Evolutionary conservation across 2,113 vertebrate genomes (phyloP), one percentile per base, ranked within the genome.

Genomic region (Addax nasomaculatus): DNA sequence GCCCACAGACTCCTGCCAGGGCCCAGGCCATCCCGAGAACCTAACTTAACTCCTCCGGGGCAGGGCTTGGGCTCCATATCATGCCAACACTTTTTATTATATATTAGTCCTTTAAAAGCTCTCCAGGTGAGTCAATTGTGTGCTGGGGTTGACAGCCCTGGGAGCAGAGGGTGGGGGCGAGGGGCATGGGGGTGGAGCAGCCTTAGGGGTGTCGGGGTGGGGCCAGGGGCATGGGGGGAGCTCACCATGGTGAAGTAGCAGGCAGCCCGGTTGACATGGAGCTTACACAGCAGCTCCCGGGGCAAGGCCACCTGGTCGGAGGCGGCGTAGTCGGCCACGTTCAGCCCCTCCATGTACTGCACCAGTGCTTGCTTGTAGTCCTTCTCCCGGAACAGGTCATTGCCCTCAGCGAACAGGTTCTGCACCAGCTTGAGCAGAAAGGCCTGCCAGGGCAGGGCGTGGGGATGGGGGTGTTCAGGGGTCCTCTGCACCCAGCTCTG

Each of bases 351-450:
- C 3, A 98, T 99, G 64, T 99, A 99, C 97, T 99, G 99, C 21
- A 98, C 99, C 88, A 99, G 97, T 0, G 99, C 99, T 96, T 99
- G 98, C 88, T 99, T 99, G 95, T 99, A 99, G 96, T 99, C 98
- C 30, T 98, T 96, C 43, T 99, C 99, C 83, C 98, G 98, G 98
- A 99, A 99, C 64, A 99, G 98, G 73, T 99, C 99, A 76, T 99
- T 99, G 85, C 99, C 99, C 98, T 99, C 99, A 1, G 99, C 99
- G 16, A 99, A 99, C 89, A 99, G 98, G 98, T 99, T 99, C 98
- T 98, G 99, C 88, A 99, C 99, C 96, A 99, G 98, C 97, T 99
- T 99, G 96, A 99, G 99, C 96, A 99, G 98, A 98, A 99, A 99
- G 81, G 98, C 99, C 99, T 99, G 79, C 9, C 36, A 7, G 89